A percentile compares a stretch with the other conserved stretches of the same genome.
Conservation (phyloP, 2,888 invertebrate genomes). For the Psococerastis gibbosa region DNA sequence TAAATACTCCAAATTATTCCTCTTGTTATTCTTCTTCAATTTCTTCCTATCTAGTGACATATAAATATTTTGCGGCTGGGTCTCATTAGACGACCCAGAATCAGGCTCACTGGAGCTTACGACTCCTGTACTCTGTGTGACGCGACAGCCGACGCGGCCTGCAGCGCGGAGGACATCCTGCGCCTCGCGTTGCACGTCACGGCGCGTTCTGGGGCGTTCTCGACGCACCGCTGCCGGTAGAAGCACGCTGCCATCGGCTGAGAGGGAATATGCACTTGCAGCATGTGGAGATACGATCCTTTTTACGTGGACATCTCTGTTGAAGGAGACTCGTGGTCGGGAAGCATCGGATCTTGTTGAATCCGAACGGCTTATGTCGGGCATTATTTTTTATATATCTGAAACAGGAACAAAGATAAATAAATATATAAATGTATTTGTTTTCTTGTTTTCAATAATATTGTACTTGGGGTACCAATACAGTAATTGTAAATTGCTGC, state of each 20-base stretch:
- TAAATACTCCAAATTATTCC: slow-evolving; percentile 3
- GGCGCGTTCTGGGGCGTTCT: slow-evolving; percentile 6
- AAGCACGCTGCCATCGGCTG: slow-evolving; percentile 11
- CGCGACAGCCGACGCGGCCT: slow-evolving; percentile 38
- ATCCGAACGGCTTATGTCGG: slow-evolving; percentile 31
- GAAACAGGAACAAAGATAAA: background rate
- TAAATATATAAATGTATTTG: too few relatives aligned
- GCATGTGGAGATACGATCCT: slow-evolving; percentile 48
- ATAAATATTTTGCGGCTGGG: background rate
- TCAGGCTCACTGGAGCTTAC: background rate
- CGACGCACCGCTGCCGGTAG: slow-evolving; percentile 5
- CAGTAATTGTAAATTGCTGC: too few relatives aligned
- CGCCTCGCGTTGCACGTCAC: slow-evolving; percentile 30
- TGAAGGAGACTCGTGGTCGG: slow-evolving; percentile 59
- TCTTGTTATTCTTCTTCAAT: slow-evolving; percentile 1
- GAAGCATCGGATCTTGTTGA: slow-evolving; percentile 30
- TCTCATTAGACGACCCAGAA: slow-evolving; percentile 9
- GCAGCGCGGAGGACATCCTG: slow-evolving; percentile 47
- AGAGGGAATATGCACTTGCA: slow-evolving; percentile 16
- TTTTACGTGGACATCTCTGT: slow-evolving; percentile 78
- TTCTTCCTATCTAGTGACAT: slow-evolving; percentile 5
- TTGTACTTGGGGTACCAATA: too few relatives aligned
- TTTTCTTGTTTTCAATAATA: too few relatives aligned
- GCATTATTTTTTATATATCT: background rate
- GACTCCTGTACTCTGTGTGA: slow-evolving; percentile 10